Evolutionary conservation across 2,797 vertebrate species (phyloP), one percentile per base, ranked within the genome.

Genomic region (Semotilus atromaculatus): DNA sequence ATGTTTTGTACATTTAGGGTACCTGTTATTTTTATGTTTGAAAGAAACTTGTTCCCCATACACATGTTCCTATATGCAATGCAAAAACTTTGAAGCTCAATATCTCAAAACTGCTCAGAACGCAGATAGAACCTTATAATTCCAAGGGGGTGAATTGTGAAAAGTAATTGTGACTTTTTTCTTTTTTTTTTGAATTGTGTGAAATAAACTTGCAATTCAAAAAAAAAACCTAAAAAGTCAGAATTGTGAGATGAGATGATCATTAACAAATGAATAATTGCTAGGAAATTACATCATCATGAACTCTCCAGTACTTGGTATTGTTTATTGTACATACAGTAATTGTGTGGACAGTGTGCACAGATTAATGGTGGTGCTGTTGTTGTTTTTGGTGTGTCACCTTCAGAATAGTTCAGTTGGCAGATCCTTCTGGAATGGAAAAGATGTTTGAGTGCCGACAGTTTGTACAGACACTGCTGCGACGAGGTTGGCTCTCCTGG

Each of bases 381-480:
- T 34, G 38, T 11, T 84, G 23, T n/a, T 43, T 66, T 43, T 60
- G 13, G 73, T 23, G 31, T n/a, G 26, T 64, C 23, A 31, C 51
- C 83, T 70, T 91, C 86, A 93, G 89, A 99, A 97, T 82, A 98
- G 94, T 85, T 95, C 91, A 51, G 83, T 89, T 10, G 96, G 96
- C 66, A 99, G 95, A 85, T 97, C 95, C 77, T 94, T 94, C 89
- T 87, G 95, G 88, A 91, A 92, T 1, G 97, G 97, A 88, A 94
- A 99, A 29, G 98, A 99, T n/a, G 94, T 92, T 92, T 99, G 98
- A 18, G 98, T 97, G 80, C 98, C 98, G 7, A 91, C 81, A 31
- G 93, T 87, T 90, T 96, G 96, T 85, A 98, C 96, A 0, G 98
- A 99, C 90, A 96, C 91, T 5, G 91, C 94, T 14, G 98, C 97